A percentile compares a stretch with the other conserved stretches of the same genome.
phyloP scores from a whole-genome alignment of 2,888 invertebrate genomes.

The Seladonia tumulorum region DNA sequence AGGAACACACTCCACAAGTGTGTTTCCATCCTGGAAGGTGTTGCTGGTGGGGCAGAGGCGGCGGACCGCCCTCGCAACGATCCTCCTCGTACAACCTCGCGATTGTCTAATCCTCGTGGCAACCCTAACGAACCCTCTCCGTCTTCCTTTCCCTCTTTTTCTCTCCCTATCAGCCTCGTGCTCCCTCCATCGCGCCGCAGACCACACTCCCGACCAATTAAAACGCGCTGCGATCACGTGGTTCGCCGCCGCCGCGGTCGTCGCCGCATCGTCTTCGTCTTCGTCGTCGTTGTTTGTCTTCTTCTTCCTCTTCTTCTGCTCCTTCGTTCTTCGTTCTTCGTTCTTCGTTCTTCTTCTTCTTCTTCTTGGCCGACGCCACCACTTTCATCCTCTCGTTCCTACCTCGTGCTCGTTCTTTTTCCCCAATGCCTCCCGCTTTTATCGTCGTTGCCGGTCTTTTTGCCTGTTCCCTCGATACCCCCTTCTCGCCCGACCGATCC shows the following conservation, averaged over 20 bases:
- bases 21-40: slow-evolving; percentile 75
- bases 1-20: slow-evolving; percentile 63
- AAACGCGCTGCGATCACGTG: slow-evolving; percentile 82
- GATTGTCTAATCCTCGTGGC: slow-evolving; percentile 78
- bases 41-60: slow-evolving; percentile 79
- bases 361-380: background rate
- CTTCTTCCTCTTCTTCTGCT: slow-evolving; percentile 1
- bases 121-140: slow-evolving; percentile 73
- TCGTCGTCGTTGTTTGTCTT: slow-evolving; percentile 36
- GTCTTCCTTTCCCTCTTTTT: slow-evolving; percentile 54
- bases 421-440: slow-evolving; percentile 26
- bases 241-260: slow-evolving; percentile 56
- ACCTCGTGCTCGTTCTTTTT: slow-evolving; percentile 14
- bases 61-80: slow-evolving; percentile 76
- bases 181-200: slow-evolving; percentile 63
- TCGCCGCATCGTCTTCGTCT: slow-evolving; percentile 57
- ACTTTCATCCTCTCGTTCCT: slow-evolving; percentile 6
- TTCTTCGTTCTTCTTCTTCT: slow-evolving; percentile 1
- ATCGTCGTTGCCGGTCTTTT: slow-evolving; percentile 32
- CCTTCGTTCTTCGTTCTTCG: slow-evolving; percentile 6
- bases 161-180: slow-evolving; percentile 56
- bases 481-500: background rate
- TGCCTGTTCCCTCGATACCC: slow-evolving; percentile 17
- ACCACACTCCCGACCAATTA: slow-evolving; percentile 81
- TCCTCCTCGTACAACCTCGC: slow-evolving; percentile 74